Conservation (phyloP, 2,888 invertebrate genomes). For the Dascillus cervinus region DNA sequence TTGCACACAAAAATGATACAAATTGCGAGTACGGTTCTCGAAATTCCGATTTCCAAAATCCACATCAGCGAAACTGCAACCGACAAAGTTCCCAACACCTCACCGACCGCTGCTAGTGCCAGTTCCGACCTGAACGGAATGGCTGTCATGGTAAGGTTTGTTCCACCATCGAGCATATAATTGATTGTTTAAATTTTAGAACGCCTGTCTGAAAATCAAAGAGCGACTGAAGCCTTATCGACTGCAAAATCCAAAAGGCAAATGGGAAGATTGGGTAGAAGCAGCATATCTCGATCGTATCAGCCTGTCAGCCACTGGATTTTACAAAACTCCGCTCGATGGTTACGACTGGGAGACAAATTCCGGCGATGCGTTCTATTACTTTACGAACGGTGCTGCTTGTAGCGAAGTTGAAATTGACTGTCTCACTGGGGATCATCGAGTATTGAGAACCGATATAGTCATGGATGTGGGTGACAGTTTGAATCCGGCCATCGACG, state of each 20-base stretch:
- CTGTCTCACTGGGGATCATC: slow-evolving; percentile 89
- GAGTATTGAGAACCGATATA: slow-evolving; percentile 81
- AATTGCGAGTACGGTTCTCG: slow-evolving; percentile 69
- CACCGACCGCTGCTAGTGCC: slow-evolving; percentile 81
- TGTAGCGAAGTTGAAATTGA: slow-evolving; percentile 89
- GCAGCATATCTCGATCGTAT: slow-evolving; percentile 71
- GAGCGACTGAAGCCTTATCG: slow-evolving; percentile 69
- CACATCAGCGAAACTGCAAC: slow-evolving; percentile 79
- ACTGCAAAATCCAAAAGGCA: slow-evolving; percentile 64
- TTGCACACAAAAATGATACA: slow-evolving; percentile 94
- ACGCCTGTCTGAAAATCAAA: slow-evolving; percentile 70
- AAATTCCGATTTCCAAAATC: slow-evolving; percentile 62
- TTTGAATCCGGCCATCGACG: slow-evolving; percentile 92
- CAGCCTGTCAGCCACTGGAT: slow-evolving; percentile 76
- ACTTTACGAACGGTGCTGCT: slow-evolving; percentile 81
- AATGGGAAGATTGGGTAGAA: slow-evolving; percentile 79
- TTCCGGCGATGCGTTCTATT: slow-evolving; percentile 68
- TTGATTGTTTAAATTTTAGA: slow-evolving; percentile 38
- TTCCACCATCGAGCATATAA: neutral
- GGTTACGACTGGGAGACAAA: slow-evolving; percentile 65
- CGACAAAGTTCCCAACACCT: slow-evolving; percentile 87
- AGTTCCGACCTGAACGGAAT: slow-evolving; percentile 88
- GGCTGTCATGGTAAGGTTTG: slow-evolving; percentile 61
- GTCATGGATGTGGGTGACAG: slow-evolving; percentile 96
- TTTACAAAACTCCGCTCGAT: slow-evolving; percentile 67